These are phyloP conservation scores for Tragopan temminckii DNA, from an alignment of 2,797 vertebrate genomes.

Conservation along the genomic window DNA sequence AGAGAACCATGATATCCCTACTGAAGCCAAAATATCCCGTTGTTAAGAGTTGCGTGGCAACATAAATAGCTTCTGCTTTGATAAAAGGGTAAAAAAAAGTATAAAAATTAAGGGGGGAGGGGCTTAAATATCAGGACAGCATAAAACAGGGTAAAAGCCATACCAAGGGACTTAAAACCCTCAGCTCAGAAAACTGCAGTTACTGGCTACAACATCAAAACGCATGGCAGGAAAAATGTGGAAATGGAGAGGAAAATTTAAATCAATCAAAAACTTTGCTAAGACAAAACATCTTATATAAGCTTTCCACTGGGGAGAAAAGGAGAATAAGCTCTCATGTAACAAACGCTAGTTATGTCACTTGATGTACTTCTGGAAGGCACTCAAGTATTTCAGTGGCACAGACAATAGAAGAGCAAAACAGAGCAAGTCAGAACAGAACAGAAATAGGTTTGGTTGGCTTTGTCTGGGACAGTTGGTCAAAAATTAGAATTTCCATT, in stretches of 20 bases:
- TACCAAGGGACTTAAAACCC: neutral
- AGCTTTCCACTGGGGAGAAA: conserved; percentile 64
- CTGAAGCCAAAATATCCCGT: conserved; percentile 57
- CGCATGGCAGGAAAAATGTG: neutral
- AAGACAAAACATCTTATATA: conserved; percentile 72
- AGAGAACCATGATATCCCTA: conserved; percentile 60
- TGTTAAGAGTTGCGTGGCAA: conserved; percentile 48
- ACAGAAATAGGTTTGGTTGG: conserved; percentile 43
- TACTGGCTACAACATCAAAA: conserved; percentile 24
- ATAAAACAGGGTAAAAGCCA: neutral
- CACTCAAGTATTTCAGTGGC: conserved; percentile 48
- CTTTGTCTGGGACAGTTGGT: conserved; percentile 23
- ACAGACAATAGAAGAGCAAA: conserved; percentile 58
- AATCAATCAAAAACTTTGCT: conserved; percentile 61
- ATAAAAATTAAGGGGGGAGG: neutral
- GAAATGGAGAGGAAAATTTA: conserved; percentile 38
- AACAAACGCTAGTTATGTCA: conserved; percentile 44
- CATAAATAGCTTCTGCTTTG: conserved; percentile 49
- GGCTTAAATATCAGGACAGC: neutral
- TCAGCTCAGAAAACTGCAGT: neutral
- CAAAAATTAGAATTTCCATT: conserved; percentile 33
- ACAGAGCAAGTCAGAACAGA: conserved; percentile 27
- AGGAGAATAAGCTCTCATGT: conserved; percentile 51
- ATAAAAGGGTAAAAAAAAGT: conserved; percentile 41
- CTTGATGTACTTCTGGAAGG: conserved; percentile 60